Conservation (phyloP, 1,140 invertebrate genomes). For the Probaryconus sp. region DNA sequence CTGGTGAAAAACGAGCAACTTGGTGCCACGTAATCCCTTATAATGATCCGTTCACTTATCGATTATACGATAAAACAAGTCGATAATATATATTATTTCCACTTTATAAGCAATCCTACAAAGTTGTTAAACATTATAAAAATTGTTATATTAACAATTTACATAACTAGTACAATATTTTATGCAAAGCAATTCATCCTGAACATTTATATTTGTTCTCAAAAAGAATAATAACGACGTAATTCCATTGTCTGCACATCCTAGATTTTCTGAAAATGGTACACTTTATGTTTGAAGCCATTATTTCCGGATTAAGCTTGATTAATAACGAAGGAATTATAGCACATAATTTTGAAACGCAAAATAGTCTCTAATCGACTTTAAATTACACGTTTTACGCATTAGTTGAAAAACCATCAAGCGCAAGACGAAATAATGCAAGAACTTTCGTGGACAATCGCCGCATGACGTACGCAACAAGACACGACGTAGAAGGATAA, state of each 20-base stretch:
- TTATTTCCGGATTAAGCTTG: too few species aligned
- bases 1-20: conserved; percentile 4
- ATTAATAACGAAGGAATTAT: too few species aligned
- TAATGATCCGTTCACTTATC: conserved; percentile 27
- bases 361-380: conserved; percentile 39
- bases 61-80: conserved; percentile 1
- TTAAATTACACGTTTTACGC: conserved; percentile 28
- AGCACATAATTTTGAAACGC: too few species aligned
- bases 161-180: too few species aligned
- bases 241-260: too few species aligned
- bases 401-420: conserved; percentile 47
- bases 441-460: conserved; percentile 56
- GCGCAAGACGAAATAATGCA: conserved; percentile 47
- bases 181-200: too few species aligned
- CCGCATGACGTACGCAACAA: conserved; percentile 58
- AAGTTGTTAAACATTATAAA: conserved; percentile 8
- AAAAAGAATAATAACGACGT: too few species aligned
- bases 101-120: conserved; percentile 39
- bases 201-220: too few species aligned
- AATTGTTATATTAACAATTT: too few species aligned
- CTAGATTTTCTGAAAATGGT: too few species aligned
- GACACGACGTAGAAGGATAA: conserved; percentile 68
- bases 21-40: conserved; percentile 22
- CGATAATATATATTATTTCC: conserved; percentile 26
- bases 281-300: too few species aligned